A percentile compares a stretch with the other conserved stretches of the same genome.
phyloP scores from a whole-genome alignment of 1,140 invertebrate genomes.

The Heliothis virescens region DNA sequence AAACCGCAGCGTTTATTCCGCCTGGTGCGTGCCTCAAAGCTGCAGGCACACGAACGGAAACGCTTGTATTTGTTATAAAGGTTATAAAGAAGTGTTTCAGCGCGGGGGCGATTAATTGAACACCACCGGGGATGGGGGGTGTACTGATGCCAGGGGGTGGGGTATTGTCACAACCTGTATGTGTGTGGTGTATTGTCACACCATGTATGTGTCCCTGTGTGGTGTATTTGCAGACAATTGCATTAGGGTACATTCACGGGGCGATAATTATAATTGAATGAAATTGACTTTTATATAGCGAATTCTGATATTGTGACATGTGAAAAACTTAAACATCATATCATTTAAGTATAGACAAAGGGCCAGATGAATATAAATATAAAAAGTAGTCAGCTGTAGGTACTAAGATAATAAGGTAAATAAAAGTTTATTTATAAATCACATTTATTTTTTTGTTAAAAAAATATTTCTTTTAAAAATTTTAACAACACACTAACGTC shows the following conservation, averaged over 20 bases:
- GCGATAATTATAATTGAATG: no score
- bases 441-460: no score
- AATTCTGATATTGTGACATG: no score
- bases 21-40: background rate
- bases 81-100: slow-evolving; percentile 24
- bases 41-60: slow-evolving; percentile 1
- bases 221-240: background rate
- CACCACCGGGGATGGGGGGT: background rate
- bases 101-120: slow-evolving; percentile 27
- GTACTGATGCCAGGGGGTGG: background rate
- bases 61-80: slow-evolving; percentile 30
- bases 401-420: no score
- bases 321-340: no score
- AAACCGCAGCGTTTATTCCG: background rate
- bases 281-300: no score
- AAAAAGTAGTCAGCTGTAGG: no score
- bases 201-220: background rate
- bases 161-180: slow-evolving; percentile 1
- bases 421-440: no score
- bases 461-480: no score
- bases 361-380: no score
- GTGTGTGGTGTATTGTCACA: background rate
- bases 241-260: background rate
- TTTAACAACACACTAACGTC: no score
- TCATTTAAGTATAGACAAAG: no score